These are phyloP conservation scores for Eledone cirrhosa DNA, from an alignment of 2,888 invertebrate genomes.

Conservation along the genomic window DNA sequence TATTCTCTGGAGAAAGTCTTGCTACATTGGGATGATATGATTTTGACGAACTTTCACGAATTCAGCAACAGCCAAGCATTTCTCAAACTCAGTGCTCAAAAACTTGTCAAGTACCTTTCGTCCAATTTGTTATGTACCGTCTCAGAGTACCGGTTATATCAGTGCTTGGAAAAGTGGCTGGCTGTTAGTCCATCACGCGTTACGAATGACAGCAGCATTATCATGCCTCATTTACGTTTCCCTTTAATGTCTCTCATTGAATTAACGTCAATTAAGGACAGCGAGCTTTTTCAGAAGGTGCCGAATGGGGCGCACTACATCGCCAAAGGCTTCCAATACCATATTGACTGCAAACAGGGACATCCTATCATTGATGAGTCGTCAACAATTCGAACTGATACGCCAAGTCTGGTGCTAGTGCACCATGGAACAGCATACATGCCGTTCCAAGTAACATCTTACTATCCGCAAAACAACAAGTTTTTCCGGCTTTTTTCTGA, in stretches of 20 bases:
- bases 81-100: slow-evolving; percentile 53
- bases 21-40: slow-evolving; percentile 60
- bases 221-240: slow-evolving; percentile 60
- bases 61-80: slow-evolving; percentile 59
- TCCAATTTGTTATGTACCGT: slow-evolving; percentile 51
- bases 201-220: slow-evolving; percentile 41
- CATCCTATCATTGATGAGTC: slow-evolving; percentile 55
- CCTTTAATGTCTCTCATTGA: slow-evolving; percentile 61
- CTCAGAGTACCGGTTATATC: slow-evolving; percentile 59
- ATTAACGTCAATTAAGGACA: slow-evolving; percentile 49
- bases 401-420: slow-evolving; percentile 55
- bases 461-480: slow-evolving; percentile 48
- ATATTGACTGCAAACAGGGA: slow-evolving; percentile 54
- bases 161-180: slow-evolving; percentile 60
- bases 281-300: slow-evolving; percentile 51
- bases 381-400: slow-evolving; percentile 48
- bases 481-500: slow-evolving; percentile 62
- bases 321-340: slow-evolving; percentile 55
- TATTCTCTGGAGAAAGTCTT: slow-evolving; percentile 60
- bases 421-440: slow-evolving; percentile 60
- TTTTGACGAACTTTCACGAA: slow-evolving; percentile 60
- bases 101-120: slow-evolving; percentile 53
- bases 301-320: slow-evolving; percentile 47
- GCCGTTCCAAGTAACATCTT: slow-evolving; percentile 65
- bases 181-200: slow-evolving; percentile 49